These are phyloP conservation scores for Minunthozetes semirufus DNA, from an alignment of 2,888 invertebrate species.

Conservation along the genomic window DNA sequence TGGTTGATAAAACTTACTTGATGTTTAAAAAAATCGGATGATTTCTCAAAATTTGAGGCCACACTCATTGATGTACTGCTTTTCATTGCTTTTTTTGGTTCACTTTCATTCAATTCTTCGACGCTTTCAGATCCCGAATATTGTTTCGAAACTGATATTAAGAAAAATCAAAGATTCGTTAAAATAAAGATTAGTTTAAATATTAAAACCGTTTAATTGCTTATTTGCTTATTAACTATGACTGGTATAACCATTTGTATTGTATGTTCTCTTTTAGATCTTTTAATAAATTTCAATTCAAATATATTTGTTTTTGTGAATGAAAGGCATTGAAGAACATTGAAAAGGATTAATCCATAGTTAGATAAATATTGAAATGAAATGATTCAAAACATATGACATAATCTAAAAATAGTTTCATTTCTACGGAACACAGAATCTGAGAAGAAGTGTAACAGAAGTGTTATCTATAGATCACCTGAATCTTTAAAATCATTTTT, in stretches of 20 bases:
- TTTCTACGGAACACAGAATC: too few relatives aligned
- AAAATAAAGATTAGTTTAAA: too few relatives aligned
- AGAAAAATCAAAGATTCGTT: neutral
- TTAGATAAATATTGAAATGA: neutral
- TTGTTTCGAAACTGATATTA: neutral
- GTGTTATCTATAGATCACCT: neutral
- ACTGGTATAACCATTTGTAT: too few relatives aligned
- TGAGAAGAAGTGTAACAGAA: neutral
- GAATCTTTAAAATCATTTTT: neutral
- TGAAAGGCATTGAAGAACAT: too few relatives aligned
- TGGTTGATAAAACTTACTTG: neutral
- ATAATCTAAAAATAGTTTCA: neutral
- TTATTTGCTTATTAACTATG: too few relatives aligned
- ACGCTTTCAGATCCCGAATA: neutral
- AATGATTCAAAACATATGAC: conserved; percentile 15
- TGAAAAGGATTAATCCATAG: neutral
- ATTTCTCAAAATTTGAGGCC: conserved; percentile 14
- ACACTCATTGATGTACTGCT: conserved; percentile 1
- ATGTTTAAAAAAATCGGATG: conserved; percentile 2
- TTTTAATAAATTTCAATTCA: neutral
- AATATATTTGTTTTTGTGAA: neutral
- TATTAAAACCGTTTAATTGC: too few relatives aligned
- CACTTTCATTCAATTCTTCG: neutral
- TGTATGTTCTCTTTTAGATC: too few relatives aligned
- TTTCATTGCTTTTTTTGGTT: neutral